Evolutionary conservation across 2,888 invertebrate genomes (phyloP), one percentile per base, ranked within the genome.

Genomic region (Drosophila tanythrix): DNA sequence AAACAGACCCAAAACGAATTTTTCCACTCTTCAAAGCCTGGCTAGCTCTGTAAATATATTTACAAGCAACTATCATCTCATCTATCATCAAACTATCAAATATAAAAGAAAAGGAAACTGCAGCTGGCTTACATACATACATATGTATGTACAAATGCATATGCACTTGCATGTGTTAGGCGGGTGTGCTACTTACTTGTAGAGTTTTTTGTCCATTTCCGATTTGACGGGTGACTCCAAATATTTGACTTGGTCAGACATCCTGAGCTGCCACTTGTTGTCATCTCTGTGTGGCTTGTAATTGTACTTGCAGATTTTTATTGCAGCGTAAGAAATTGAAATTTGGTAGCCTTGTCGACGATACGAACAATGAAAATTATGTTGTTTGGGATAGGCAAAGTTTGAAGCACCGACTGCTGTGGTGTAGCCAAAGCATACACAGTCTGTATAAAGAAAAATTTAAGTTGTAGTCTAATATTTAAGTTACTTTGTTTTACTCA

Each of bases 201-300:
- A 97, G 66, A 95, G 93, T 91, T 97, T 97, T 91, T 96, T 96
- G 93, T 97, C 97, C 79, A 95, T 95, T 64, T 94, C 94, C 58
- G 97, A 96, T 93, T 97, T 96, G 40, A 95, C 94, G 13, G 97
- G 97, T 76, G 94, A 93, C 53, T 93, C 85, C 73, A 95, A 92
- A 87, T 93, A 93, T 29, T 72, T 79, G 6, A 91, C 81, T 33
- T 64, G 69, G 2, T n/a, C 81, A 15, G 80, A 67, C 88, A 88
- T 89, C 31, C 21, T 59, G 13, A 10, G 1, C 18, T 27, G 21
- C n/a, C 29, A 6, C 11, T 38, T 10, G 53, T 10, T 56, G 36
- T n/a, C 31, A 40, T 25, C 27, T 60, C 13, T 21, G 61, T 27
- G 13, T 52, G 27, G 15, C 33, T 62, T 13, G 48, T 13, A 33